Base-by-base conservation (phyloP, 2,797 vertebrate genomes). In the Cirrhinus mrigala region DNA sequence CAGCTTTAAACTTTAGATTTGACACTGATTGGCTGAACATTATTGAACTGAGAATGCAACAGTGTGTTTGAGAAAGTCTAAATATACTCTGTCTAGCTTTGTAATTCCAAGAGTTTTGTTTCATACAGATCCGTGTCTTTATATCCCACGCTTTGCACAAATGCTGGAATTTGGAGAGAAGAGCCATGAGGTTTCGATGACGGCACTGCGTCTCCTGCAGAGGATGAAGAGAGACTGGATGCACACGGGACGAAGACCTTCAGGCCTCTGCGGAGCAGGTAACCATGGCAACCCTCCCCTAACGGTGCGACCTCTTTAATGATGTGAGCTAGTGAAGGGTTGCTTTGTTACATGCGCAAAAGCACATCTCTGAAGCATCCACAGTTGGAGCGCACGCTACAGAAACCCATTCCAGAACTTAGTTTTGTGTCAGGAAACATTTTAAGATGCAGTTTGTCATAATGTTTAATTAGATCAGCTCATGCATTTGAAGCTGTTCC, bases 171-270 rank as follows among this genome's bases (percentile, higher is more conserved):
- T 99, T 0, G 98, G 97, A 0, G 97, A 98, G 82, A 99, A 98
- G 95, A 99, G 97, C 92, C 98, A 97, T 0, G 98, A 99, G 11
- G 98, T 99, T 20, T 97, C 97, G 86, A 99, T 99, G 98, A 99
- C 98, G 0, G 98, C 98, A 0, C 90, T 99, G 88, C 89, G 98
- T 58, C 95, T 99, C 70, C 92, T 99, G 81, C 98, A 99, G 95
- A 95, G 98, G 90, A 99, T 99, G 98, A 99, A 99, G 94, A 92
- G 98, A 88, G 98, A 99, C 94, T 99, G 98, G 98, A 99, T 99
- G 97, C 98, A 99, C 94, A 98, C 98, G 0, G 98, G 98, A 56
- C 96, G 98, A 66, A 94, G 98, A 75, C 98, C 98, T 1, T 98
- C 98, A 0, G 98, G 98, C 33, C 97, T 99, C 86, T 99, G 98